Evolutionary conservation across 1,140 invertebrate genomes (phyloP).

Genomic region (Dinoponera quadriceps): DNA sequence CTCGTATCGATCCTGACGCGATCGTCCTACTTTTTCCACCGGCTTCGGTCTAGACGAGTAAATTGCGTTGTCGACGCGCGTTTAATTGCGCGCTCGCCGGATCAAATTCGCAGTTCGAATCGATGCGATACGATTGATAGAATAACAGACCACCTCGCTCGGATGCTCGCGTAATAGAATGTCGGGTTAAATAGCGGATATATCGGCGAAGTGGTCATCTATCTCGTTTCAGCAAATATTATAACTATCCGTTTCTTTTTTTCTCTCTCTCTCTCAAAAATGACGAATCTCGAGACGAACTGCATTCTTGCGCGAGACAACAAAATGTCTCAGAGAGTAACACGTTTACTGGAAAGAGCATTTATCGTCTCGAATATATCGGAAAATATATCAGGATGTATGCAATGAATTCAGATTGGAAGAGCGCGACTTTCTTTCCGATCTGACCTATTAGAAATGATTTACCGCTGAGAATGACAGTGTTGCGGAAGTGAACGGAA

Average conservation of each 20-base stretch:
- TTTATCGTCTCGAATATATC: no score
- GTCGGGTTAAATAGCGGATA: neutral
- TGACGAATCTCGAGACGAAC: neutral
- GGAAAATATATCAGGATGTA: no score
- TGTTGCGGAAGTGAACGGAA: neutral
- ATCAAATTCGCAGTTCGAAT: conserved; percentile 46
- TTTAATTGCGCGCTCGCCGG: conserved; percentile 46
- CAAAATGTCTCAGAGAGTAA: no score
- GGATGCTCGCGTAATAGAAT: conserved; percentile 14
- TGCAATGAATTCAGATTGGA: no score
- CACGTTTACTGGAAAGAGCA: no score
- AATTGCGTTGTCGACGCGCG: conserved; percentile 55
- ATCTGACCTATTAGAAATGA: neutral
- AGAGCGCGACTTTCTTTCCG: neutral
- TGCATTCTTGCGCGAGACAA: neutral
- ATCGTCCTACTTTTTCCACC: conserved; percentile 51
- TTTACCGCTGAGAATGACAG: neutral
- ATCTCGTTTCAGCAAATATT: neutral
- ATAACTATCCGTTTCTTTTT: neutral
- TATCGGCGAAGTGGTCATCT: conserved; percentile 7
- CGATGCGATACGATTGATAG: conserved; percentile 22
- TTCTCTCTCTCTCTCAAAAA: neutral
- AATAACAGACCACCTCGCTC: conserved; percentile 20
- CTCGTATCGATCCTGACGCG: conserved; percentile 35
- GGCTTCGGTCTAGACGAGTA: conserved; percentile 32